Percentiles rank a stretch among this genome's conserved stretches.
These are phyloP conservation scores for Rhagium mordax DNA, from an alignment of 2,888 invertebrate genomes.

Conservation along the genomic window DNA sequence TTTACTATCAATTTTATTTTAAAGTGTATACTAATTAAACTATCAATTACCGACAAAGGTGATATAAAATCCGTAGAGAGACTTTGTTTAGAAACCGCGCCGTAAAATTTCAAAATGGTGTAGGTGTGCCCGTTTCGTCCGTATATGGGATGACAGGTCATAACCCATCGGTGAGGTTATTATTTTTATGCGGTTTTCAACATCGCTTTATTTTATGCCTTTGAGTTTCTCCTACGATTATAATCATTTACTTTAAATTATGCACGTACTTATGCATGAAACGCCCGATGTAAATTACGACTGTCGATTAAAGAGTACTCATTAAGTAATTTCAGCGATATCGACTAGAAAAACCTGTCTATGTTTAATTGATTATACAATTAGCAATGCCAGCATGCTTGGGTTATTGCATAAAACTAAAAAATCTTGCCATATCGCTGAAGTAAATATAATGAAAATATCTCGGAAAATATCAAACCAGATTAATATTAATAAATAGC, in stretches of 20 bases:
- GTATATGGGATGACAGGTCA: conserved; percentile 37
- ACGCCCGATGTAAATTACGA: conserved; percentile 4
- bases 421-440: too few species aligned
- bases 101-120: conserved; percentile 24
- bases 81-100: conserved; percentile 31
- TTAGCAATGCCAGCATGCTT: too few species aligned
- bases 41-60: conserved; percentile 46
- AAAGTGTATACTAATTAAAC: conserved; percentile 48
- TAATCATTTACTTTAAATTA: conserved; percentile 10
- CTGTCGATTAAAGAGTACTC: conserved; percentile 11
- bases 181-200: conserved; percentile 39
- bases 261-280: background rate
- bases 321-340: conserved; percentile 9
- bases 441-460: too few species aligned
- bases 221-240: conserved; percentile 18
- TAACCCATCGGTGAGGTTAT: conserved; percentile 40
- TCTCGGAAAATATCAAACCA: too few species aligned
- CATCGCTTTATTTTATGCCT: conserved; percentile 25
- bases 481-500: too few species aligned
- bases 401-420: too few species aligned
- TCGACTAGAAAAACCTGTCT: background rate
- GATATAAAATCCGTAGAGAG: conserved; percentile 40
- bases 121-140: conserved; percentile 29
- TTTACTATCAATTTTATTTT: conserved; percentile 41
- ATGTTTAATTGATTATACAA: background rate